Evolutionary conservation across 2,113 vertebrate species (phyloP).

Genomic region (Dendropsophus ebraccatus): DNA sequence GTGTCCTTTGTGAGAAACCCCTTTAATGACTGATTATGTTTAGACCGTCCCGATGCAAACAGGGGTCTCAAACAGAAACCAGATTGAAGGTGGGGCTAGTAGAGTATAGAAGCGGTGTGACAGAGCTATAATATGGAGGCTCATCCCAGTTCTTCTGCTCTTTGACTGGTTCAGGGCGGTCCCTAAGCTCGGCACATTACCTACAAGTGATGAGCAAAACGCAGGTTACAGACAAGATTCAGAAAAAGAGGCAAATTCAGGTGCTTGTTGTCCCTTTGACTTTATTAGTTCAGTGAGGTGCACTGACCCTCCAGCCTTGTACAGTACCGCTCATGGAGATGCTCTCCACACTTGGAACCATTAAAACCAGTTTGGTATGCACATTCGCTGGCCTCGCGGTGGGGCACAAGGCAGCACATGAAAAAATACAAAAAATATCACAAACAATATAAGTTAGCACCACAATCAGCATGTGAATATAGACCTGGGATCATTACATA

Average conservation of each 20-base stretch:
- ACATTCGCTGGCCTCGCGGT: neutral
- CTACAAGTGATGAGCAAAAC: no score
- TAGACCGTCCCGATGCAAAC: no score
- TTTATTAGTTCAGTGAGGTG: slow-evolving; percentile 49
- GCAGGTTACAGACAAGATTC: neutral
- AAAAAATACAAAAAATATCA: slow-evolving; percentile 47
- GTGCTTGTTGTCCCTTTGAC: slow-evolving; percentile 39
- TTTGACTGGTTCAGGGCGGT: no score
- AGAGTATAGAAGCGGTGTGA: no score
- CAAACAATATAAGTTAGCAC: slow-evolving; percentile 75
- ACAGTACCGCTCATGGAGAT: slow-evolving; percentile 41
- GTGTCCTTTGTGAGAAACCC: no score
- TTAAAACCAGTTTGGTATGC: slow-evolving; percentile 18
- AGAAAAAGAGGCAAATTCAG: slow-evolving; percentile 51
- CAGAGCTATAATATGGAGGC: no score
- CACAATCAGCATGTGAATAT: slow-evolving; percentile 67
- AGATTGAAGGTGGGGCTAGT: no score
- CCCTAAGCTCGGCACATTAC: no score
- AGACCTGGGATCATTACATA: slow-evolving; percentile 59
- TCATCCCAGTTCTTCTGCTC: no score
- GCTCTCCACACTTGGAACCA: slow-evolving; percentile 7
- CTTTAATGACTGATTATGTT: no score
- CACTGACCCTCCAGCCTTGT: slow-evolving; percentile 15
- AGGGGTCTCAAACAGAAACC: no score
- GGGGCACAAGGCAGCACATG: neutral